phyloP scores from a whole-genome alignment of 2,888 invertebrate species.

The Tenthredo notha region DNA sequence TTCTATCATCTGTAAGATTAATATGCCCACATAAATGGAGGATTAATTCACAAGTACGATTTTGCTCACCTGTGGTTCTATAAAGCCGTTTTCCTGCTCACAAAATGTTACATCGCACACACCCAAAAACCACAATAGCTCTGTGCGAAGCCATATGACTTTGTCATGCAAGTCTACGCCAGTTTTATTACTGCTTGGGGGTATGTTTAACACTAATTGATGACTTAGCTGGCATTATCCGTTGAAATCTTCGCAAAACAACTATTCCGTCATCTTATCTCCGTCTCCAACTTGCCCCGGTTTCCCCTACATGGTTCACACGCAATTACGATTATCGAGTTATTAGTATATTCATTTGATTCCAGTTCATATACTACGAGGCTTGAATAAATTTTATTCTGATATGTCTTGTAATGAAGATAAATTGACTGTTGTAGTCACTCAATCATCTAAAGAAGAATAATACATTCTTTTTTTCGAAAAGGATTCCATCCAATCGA shows the following conservation, averaged over 20 bases:
- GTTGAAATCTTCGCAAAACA: background rate
- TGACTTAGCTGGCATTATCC: background rate
- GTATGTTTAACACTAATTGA: background rate
- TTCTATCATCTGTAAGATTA: conserved; percentile 4
- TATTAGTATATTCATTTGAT: too few relatives aligned
- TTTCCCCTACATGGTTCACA: too few relatives aligned
- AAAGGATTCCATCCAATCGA: too few relatives aligned
- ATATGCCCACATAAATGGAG: background rate
- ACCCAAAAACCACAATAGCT: conserved; percentile 4
- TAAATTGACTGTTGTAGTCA: too few relatives aligned
- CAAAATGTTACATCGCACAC: background rate
- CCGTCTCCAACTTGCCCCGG: too few relatives aligned
- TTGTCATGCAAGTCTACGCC: conserved; percentile 5
- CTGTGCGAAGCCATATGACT: background rate
- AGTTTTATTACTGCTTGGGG: conserved; percentile 14
- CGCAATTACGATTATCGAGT: too few relatives aligned
- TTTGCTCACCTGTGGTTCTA: conserved; percentile 22
- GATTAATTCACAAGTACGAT: conserved; percentile 24
- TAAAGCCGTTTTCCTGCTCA: background rate
- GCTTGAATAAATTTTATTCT: too few relatives aligned
- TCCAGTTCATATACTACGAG: too few relatives aligned
- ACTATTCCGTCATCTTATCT: background rate
- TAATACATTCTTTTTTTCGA: too few relatives aligned
- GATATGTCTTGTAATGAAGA: too few relatives aligned
- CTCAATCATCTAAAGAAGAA: too few relatives aligned